phyloP scores from a whole-genome alignment of 1,140 invertebrate genomes.

The Pseudomyrmex dendroicus region DNA sequence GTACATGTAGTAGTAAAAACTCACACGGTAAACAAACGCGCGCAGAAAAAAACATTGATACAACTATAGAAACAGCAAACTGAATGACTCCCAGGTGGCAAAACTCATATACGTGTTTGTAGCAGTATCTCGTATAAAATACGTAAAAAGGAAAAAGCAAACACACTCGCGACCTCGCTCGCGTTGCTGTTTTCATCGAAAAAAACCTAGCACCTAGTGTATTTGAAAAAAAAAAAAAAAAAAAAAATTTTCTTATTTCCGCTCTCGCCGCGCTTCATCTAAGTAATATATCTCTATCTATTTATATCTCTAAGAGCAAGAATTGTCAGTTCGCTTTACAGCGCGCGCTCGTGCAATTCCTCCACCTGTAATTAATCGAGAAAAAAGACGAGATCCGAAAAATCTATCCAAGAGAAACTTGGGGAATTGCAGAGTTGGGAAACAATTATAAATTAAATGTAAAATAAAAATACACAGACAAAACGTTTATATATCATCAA shows the following conservation, averaged over 20 bases:
- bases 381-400: too few relatives aligned
- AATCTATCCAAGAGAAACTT: too few relatives aligned
- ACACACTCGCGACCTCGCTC: not conserved
- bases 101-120: slow-evolving; percentile 6
- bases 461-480: not conserved
- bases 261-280: not conserved
- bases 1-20: not conserved
- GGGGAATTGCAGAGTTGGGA: too few relatives aligned
- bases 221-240: slow-evolving; percentile 1
- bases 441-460: too few relatives aligned
- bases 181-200: slow-evolving; percentile 10
- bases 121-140: slow-evolving; percentile 23
- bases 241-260: slow-evolving; percentile 6
- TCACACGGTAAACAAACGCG: slow-evolving; percentile 4
- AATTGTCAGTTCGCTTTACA: not conserved
- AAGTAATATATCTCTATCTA: not conserved
- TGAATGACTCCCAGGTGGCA: slow-evolving; percentile 22
- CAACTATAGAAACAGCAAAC: slow-evolving; percentile 4
- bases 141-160: slow-evolving; percentile 22
- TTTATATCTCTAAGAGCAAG: not conserved
- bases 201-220: not conserved
- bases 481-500: too few relatives aligned
- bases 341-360: too few relatives aligned
- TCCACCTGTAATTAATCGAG: too few relatives aligned
- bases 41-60: not conserved